Base-by-base conservation (phyloP, 2,113 vertebrate species). In the Hemichromis elongatus region DNA sequence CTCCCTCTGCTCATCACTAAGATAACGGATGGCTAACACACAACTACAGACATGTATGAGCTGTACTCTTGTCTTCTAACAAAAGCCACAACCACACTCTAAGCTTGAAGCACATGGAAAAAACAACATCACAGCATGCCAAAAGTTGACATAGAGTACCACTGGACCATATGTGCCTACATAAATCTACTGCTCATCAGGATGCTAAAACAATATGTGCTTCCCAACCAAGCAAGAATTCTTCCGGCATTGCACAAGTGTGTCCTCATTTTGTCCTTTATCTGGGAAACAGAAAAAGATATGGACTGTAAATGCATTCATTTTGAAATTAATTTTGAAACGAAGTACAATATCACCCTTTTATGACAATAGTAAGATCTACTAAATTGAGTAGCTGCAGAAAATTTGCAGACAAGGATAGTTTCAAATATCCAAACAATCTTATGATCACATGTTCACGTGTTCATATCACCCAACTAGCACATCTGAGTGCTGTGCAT, bases 141-240 rank as follows among this genome's bases (percentile, higher is more conserved):
- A 91, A 66, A 81, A 68, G 66, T 6, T 55, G 50, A 92, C 89
- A 92, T 33, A 75, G 45, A 52, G 70, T 79, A 86, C 66, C 86
- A 82, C 79, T 4, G 28, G 68, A 80, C 55, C 89, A 88, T 53
- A 52, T 87, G 89, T 89, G 57, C 85, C 26, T 75, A 84, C 83
- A 91, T 90, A 85, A 89, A 93, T 87, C 80, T 73, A 78, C 83
- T 2, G 33, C 82, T 88, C 87, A 79, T 92, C 86, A 79, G 81
- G 78, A 84, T 73, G 66, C 77, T 88, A 68, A 55, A 84, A 88
- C 77, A 82, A 84, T 80, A 88, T 78, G 81, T 14, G 24, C 77
- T 80, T 66, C 77, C 33, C 77, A 53, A 82, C n/a, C 81, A 55
- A 40, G 85, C 63, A 55, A 79, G 28, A 14, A 57, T 83, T 91